Base-by-base conservation (phyloP, 2,797 vertebrate species). In the Sarcophilus harrisii region DNA sequence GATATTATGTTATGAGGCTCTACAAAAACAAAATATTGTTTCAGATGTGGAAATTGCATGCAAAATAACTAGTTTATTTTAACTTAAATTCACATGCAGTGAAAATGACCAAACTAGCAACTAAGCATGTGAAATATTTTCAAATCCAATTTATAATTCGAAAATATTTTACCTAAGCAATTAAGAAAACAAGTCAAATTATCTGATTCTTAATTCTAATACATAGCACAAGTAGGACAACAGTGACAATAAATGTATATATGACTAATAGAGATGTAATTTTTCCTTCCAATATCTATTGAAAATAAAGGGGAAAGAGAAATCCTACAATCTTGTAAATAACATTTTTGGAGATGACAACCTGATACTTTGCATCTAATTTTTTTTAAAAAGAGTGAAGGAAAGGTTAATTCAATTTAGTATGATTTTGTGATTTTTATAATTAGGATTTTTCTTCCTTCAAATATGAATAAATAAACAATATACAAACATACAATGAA, bases 211-310 rank as follows among this genome's bases (percentile, higher is more conserved):
- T 81, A 81, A 81, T 81, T 81, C 18, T 45, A 81, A 81, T 18
- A 24, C n/a, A 21, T 45, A 96, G 96, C 94, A 97, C 9, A 58
- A 96, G 97, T 97, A 96, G 94, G 93, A 96, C 95, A n/a, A 97
- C 95, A 97, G 97, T 96, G 94, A 91, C 95, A 95, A n/a, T 3
- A 14, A 9, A 29, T 30, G 29, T 29, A 93, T 32, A 92, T 94
- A 92, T 52, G 91, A 92, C 52, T 97, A 97, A 62, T 14, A 94
- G 54, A 95, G 52, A 96, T 96, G 93, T 60, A 54, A 58, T 27
- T 32, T 52, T 5, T 32, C n/a, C 24, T 55, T 52, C 6, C 27
- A 57, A 45, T 55, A 10, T 57, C 2, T 73, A 21, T 27, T 73
- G 30, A 12, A 55, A 73, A 14, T 66, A 45, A 66, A 52, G 29